Conservation (phyloP, 2,888 invertebrate species). For the Pollenia amentaria region DNA sequence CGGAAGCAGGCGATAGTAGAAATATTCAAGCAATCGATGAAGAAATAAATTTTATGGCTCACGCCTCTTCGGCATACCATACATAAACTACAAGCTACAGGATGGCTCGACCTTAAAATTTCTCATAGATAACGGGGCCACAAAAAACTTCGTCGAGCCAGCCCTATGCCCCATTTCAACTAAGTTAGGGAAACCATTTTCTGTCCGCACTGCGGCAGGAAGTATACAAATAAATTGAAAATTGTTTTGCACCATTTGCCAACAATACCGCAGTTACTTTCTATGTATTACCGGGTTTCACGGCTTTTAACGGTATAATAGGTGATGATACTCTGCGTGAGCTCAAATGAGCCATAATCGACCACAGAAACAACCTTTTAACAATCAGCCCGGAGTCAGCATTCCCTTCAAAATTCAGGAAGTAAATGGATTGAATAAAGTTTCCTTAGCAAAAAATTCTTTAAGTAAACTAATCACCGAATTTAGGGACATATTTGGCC, state of each 20-base stretch:
- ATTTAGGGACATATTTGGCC: slow-evolving; percentile 22
- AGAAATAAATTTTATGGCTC: slow-evolving; percentile 20
- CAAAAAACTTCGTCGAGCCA: slow-evolving; percentile 18
- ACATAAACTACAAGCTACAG: slow-evolving; percentile 34
- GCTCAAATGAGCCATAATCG: slow-evolving; percentile 69
- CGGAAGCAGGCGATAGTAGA: not conserved
- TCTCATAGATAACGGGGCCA: slow-evolving; percentile 41
- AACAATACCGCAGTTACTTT: slow-evolving; percentile 44
- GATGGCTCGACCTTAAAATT: slow-evolving; percentile 45
- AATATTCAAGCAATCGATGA: not conserved
- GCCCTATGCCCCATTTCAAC: slow-evolving; percentile 11
- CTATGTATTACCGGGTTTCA: slow-evolving; percentile 61
- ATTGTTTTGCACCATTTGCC: slow-evolving; percentile 34
- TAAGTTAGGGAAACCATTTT: slow-evolving; percentile 25
- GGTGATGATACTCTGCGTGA: slow-evolving; percentile 67
- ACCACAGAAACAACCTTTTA: slow-evolving; percentile 1
- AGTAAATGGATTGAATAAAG: not conserved
- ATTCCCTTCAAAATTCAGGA: slow-evolving; percentile 1
- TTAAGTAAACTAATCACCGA: not conserved
- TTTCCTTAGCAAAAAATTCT: not conserved
- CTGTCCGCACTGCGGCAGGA: slow-evolving; percentile 24
- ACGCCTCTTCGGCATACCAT: slow-evolving; percentile 42
- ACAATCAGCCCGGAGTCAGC: slow-evolving; percentile 25
- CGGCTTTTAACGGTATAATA: slow-evolving; percentile 60
- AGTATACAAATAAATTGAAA: slow-evolving; percentile 4